Evolutionary conservation across 2,113 vertebrate species (phyloP).

Genomic region (Zapornia atra): DNA sequence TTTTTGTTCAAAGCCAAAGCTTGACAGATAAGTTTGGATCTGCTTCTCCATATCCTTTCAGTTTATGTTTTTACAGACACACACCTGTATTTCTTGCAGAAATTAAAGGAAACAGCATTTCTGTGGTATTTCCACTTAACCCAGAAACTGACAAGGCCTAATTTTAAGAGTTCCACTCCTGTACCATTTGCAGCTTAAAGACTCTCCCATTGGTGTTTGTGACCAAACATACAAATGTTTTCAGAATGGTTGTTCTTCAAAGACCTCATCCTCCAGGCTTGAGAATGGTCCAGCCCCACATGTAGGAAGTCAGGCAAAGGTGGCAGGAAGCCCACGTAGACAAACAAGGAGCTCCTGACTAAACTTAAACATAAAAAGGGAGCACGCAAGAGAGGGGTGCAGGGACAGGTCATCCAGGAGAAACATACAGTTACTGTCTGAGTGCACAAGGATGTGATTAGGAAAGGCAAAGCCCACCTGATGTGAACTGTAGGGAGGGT

Average conservation of each 20-base stretch:
- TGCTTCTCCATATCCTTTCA: neutral
- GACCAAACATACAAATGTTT: neutral
- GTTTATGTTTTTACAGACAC: neutral
- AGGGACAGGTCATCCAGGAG: neutral
- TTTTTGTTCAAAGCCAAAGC: constrained; percentile 1
- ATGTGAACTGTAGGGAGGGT: neutral
- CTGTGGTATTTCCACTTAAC: neutral
- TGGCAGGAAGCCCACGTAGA: neutral
- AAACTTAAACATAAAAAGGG: neutral
- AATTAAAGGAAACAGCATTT: neutral
- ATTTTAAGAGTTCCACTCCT: neutral
- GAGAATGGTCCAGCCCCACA: neutral
- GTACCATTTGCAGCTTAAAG: neutral
- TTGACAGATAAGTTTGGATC: neutral
- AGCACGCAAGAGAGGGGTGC: neutral
- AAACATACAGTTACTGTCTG: neutral
- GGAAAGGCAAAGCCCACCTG: neutral
- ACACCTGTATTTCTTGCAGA: neutral
- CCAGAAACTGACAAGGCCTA: neutral
- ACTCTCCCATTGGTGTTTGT: neutral
- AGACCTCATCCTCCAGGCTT: neutral
- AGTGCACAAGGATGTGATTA: neutral
- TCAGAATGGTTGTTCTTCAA: neutral
- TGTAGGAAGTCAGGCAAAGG: neutral
- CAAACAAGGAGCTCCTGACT: neutral